These are phyloP conservation scores for Drosophila paramelanica DNA, from an alignment of 2,888 invertebrate genomes.

Conservation along the genomic window DNA sequence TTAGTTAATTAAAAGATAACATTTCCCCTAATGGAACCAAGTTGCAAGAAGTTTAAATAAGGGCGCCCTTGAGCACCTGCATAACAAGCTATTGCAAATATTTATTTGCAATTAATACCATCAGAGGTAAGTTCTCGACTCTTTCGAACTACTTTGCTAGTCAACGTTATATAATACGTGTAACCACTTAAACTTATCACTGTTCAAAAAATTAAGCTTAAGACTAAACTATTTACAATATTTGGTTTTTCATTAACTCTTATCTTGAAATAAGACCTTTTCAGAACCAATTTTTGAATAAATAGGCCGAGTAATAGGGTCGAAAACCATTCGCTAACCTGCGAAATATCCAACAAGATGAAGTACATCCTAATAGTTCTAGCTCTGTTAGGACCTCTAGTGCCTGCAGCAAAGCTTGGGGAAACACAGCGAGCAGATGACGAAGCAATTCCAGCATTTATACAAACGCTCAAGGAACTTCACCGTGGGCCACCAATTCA, in stretches of 20 bases:
- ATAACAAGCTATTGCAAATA: too few relatives aligned
- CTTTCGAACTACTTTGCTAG: too few relatives aligned
- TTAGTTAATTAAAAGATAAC: too few relatives aligned
- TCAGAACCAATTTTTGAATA: constrained; percentile 44
- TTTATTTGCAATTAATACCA: too few relatives aligned
- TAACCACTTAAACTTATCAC: constrained; percentile 37
- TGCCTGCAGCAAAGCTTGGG: constrained; percentile 32
- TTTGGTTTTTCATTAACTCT: constrained; percentile 41
- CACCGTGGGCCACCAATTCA: constrained; percentile 47
- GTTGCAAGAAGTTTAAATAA: too few relatives aligned
- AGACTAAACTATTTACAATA: constrained; percentile 24
- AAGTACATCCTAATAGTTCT: constrained; percentile 35
- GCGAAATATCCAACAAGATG: constrained; percentile 52
- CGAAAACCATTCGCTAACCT: constrained; percentile 53
- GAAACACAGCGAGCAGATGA: neutral
- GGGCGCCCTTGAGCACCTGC: too few relatives aligned
- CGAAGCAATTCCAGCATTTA: constrained; percentile 36
- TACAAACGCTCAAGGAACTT: constrained; percentile 39
- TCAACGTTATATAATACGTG: too few relatives aligned
- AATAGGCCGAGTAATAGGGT: constrained; percentile 44
- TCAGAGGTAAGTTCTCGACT: too few relatives aligned
- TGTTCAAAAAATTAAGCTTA: constrained; percentile 17
- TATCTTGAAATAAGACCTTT: constrained; percentile 25
- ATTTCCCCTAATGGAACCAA: too few relatives aligned
- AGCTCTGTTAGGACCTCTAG: constrained; percentile 37